Evolutionary conservation across 2,797 vertebrate species (phyloP).

Genomic region (Nothura maculosa): DNA sequence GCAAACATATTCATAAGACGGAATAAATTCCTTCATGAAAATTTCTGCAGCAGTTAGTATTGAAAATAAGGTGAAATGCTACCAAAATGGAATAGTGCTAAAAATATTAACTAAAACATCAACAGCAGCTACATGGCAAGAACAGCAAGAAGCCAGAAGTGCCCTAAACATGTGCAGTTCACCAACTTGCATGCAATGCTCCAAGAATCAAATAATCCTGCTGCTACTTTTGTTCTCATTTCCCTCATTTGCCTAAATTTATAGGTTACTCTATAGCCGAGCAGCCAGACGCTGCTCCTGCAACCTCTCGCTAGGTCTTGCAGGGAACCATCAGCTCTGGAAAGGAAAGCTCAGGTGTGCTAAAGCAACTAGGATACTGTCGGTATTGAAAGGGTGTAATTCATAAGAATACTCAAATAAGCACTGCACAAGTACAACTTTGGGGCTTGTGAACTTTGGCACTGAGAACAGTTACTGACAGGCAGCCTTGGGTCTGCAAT

Average conservation of each 20-base stretch:
- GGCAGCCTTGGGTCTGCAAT: neutral
- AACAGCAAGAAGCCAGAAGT: neutral
- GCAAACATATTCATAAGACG: conserved; percentile 12
- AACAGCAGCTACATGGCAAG: neutral
- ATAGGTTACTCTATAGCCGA: fast-evolving
- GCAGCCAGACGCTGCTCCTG: neutral
- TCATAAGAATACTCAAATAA: neutral
- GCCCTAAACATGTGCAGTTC: neutral
- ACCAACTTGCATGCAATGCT: neutral
- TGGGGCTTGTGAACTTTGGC: neutral
- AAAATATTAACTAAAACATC: neutral
- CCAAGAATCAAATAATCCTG: neutral
- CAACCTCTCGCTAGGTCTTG: neutral
- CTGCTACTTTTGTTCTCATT: neutral
- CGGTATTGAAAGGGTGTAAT: neutral
- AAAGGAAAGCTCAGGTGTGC: neutral
- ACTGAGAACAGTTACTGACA: neutral
- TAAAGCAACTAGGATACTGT: neutral
- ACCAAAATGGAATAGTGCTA: conserved; percentile 21
- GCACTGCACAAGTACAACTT: neutral
- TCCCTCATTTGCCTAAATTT: neutral
- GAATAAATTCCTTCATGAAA: conserved; percentile 27
- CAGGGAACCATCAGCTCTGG: neutral
- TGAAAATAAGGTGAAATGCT: conserved; percentile 29
- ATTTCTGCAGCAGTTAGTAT: conserved; percentile 14